Percentiles rank a stretch among this genome's conserved stretches.
These are phyloP conservation scores for Pristionchus exspectatus DNA, from an alignment of 2,888 invertebrate genomes.

Conservation along the genomic window DNA sequence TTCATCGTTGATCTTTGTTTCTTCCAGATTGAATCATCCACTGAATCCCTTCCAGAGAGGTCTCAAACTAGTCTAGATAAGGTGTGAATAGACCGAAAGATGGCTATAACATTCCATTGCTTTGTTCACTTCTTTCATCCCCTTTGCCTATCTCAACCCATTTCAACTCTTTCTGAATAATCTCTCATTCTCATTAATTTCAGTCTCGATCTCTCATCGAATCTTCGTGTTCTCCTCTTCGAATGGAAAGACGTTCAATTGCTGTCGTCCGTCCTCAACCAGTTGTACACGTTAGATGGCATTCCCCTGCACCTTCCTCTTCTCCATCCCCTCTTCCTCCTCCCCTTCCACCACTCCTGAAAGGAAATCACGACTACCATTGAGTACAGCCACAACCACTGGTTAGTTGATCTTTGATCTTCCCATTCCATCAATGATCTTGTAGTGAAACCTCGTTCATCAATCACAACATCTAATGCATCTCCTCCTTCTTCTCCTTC, in stretches of 20 bases:
- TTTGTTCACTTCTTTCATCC: constrained; percentile 65
- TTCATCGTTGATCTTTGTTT: constrained; percentile 8
- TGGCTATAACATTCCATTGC: constrained; percentile 57
- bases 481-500: constrained; percentile 35
- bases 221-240: constrained; percentile 62
- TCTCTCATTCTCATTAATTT: neutral
- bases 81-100: constrained; percentile 47
- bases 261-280: constrained; percentile 78
- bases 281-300: constrained; percentile 68
- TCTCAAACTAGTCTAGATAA: constrained; percentile 45
- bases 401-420: constrained; percentile 20
- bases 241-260: constrained; percentile 66
- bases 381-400: constrained; percentile 58
- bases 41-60: constrained; percentile 38
- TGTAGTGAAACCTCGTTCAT: constrained; percentile 16
- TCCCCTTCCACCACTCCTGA: constrained; percentile 27
- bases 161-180: neutral
- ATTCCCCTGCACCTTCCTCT: constrained; percentile 56
- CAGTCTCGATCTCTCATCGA: constrained; percentile 54
- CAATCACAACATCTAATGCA: neutral
- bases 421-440: neutral
- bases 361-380: constrained; percentile 66
- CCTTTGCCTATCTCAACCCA: constrained; percentile 64
- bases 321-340: constrained; percentile 1
- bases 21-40: constrained; percentile 33